Percentiles rank a stretch among this genome's conserved stretches.
Conservation (phyloP, 53 echinoderm and acorn worm species). For the Patiria pectinifera region DNA sequence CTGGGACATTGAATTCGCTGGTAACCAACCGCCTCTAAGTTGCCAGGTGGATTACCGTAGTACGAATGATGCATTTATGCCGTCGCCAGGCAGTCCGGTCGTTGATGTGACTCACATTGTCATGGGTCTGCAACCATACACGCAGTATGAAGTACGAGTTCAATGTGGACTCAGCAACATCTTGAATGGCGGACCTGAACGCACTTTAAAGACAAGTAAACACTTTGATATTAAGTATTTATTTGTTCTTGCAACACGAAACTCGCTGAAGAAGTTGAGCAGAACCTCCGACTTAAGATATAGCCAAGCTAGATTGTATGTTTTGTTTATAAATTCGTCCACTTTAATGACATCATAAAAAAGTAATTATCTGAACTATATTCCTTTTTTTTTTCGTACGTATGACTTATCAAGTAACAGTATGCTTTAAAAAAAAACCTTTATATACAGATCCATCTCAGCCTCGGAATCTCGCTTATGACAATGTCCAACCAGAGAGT, state of each 20-base stretch:
- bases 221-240: not conserved
- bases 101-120: not conserved
- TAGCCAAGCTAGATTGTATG: too few relatives aligned
- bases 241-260: too few relatives aligned
- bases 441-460: not conserved
- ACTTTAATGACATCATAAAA: too few relatives aligned
- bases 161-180: not conserved
- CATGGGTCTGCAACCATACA: not conserved
- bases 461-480: not conserved
- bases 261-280: too few relatives aligned
- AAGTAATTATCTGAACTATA: too few relatives aligned
- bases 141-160: not conserved
- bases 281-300: too few relatives aligned
- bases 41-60: not conserved
- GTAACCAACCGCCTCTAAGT: not conserved
- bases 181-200: not conserved
- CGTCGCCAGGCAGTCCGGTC: not conserved
- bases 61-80: not conserved
- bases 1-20: not conserved
- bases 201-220: slow-evolving; percentile 1
- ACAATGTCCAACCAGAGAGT: not conserved
- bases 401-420: too few relatives aligned
- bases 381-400: too few relatives aligned
- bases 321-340: too few relatives aligned
- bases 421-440: too few relatives aligned